Base-by-base conservation (phyloP, 2,888 invertebrate genomes). In the Pristionchus entomophagus region DNA sequence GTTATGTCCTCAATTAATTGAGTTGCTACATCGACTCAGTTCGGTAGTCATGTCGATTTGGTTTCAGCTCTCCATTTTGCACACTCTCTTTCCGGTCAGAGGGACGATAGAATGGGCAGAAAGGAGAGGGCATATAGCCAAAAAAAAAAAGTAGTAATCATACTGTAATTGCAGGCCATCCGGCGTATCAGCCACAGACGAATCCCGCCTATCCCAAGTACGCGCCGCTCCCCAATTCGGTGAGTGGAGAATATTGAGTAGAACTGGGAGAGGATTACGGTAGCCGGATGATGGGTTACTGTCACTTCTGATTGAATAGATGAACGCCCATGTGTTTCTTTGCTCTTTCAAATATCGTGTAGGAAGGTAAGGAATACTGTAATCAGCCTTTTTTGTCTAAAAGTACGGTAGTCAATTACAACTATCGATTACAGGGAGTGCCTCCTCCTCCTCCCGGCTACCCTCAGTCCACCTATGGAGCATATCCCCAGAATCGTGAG, bases 171-270 rank as follows among this genome's bases (percentile, higher is more conserved):
- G 1, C 56, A 81, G 81, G 81, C 56, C 81, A 81, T 56, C 81
- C 81, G 14, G 81, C 81, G 32, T 81, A 81, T 38, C 84, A 84
- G 84, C 84, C 84, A 22, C 65, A 62, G 65, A 65, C 84, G 65
- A 84, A 84, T 17, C 84, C 84, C 32, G 84, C 84, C 29, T 84
- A 84, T 45, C 84, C 84, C 41, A 84, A 84, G 84, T 41, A 56
- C 82, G 26, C 78, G n/a, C 51, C 78, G 49, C 49, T 49, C 2
- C n/a, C 81, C 35, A 81, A 81, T 56, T 19, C 45, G 49, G 81
- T 56, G 56, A 45, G 35, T 49, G 8, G 45, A 45, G 45, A 69
- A 22, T 51, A 78, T 78, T 29, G 51, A 49, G 17, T 78, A 4
- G 32, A 26, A 12, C 59, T 17, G 22, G 56, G 56, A 35, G 2